Base-by-base conservation (phyloP, 2,888 invertebrate species). In the Cactoblastis cactorum region DNA sequence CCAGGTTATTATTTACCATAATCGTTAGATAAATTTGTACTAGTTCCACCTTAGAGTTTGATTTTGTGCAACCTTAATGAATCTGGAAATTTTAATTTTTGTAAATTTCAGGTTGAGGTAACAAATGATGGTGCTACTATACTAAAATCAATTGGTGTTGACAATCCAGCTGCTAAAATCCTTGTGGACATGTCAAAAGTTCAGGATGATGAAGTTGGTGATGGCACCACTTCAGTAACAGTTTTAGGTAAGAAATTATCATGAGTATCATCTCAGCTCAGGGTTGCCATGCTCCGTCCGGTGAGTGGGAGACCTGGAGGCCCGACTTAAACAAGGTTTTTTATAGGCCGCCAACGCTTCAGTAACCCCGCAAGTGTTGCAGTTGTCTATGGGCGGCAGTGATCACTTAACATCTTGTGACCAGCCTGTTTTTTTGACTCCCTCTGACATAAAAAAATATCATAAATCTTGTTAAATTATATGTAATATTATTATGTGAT, bases 61-160 rank as follows among this genome's bases (percentile, higher is more conserved):
- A 22, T 22, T 22, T 22, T 22, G 22, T 22, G 3, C 22, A 22
- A 6, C 9, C 17, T 8, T 33, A 3, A 24, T 15, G n/a, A 12
- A 6, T 34, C 35, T 15, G 17, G 22, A 18, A 17, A 17, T 39
- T 50, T 52, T 45, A 47, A 58, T 22, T 15, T 24, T 32, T 11
- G n/a, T 35, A 33, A n/a, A n/a, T 75, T 76, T n/a, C 67, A 91
- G 85, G 96, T 99, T 52, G 96, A 98, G 87, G 97, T 99, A 3
- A 99, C 99, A 49, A 99, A 99, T 84, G 99, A 99, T 88, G 99
- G 99, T 53, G 99, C 99, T 11, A 99, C 99, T 5, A 99, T 99
- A 74, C 90, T 99, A 50, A 97, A 98, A 80, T 94, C 97, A 0
- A 93, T 99, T 52, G 99, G 99, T 50, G 96, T 99, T 14, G 99